phyloP scores from a whole-genome alignment of 2,113 vertebrate genomes.

The Otus sunia region DNA sequence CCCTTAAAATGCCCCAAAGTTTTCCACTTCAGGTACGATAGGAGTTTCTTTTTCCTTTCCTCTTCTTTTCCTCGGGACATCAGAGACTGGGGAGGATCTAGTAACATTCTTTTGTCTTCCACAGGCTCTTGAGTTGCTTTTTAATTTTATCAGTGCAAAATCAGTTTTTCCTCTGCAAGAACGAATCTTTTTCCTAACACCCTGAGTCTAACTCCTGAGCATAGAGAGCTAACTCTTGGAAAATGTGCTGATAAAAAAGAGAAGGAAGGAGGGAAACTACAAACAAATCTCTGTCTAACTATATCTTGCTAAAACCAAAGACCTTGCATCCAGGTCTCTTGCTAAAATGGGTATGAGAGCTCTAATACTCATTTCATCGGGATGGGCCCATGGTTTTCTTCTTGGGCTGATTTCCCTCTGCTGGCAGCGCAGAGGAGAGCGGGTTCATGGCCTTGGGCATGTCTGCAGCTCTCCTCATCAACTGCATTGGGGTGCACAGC shows the following conservation, averaged over 20 bases:
- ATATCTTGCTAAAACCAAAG: background rate
- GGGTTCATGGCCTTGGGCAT: background rate
- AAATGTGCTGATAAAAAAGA: background rate
- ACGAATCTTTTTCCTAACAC: background rate
- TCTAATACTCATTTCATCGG: fast-evolving
- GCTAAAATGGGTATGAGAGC: background rate
- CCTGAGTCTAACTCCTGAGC: background rate
- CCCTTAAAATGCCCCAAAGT: background rate
- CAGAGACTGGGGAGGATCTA: background rate
- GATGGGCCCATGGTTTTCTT: background rate
- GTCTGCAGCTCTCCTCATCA: fast-evolving
- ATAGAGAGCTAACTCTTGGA: background rate
- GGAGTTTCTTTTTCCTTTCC: background rate
- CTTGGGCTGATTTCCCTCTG: background rate
- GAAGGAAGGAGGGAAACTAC: background rate
- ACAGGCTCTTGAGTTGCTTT: background rate
- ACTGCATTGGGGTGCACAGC: fast-evolving
- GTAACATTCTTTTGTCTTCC: background rate
- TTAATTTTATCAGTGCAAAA: background rate
- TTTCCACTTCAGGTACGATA: fast-evolving
- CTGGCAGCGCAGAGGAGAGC: background rate
- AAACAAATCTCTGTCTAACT: background rate
- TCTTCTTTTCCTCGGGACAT: background rate
- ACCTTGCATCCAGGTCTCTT: background rate
- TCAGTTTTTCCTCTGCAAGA: background rate